phyloP scores from a whole-genome alignment of 2,113 vertebrate species.

The Symphodus melops region DNA sequence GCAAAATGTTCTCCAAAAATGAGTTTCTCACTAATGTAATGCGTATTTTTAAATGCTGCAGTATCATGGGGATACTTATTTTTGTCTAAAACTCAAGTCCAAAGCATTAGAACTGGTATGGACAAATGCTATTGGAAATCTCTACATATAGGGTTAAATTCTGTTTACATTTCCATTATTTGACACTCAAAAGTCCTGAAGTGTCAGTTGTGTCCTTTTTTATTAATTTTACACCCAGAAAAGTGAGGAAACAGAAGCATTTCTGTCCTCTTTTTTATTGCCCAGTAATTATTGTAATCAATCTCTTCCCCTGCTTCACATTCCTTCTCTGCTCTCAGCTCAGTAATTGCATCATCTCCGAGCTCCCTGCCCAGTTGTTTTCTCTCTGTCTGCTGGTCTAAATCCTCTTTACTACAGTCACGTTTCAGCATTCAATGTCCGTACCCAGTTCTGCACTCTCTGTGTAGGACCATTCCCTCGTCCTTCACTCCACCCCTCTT shows the following conservation, averaged over 20 bases:
- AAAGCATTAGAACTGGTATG: no score
- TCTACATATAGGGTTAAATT: neutral
- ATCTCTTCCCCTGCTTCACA: conserved; percentile 24
- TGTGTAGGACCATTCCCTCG: conserved; percentile 62
- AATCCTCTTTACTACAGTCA: conserved; percentile 70
- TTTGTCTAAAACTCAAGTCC: no score
- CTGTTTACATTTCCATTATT: neutral
- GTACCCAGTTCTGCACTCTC: conserved; percentile 43
- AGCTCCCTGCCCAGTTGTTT: conserved; percentile 48
- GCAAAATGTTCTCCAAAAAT: no score
- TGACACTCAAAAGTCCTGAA: neutral
- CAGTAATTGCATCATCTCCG: conserved; percentile 51
- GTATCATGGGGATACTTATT: no score
- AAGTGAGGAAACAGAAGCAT: conserved; percentile 30
- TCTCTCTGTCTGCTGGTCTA: conserved; percentile 36
- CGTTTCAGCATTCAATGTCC: conserved; percentile 55
- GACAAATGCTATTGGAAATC: no score
- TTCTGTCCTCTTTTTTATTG: conserved; percentile 31
- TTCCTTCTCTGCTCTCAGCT: conserved; percentile 36
- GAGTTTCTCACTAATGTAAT: no score
- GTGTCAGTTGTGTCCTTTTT: neutral
- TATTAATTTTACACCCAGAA: neutral
- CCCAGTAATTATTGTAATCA: conserved; percentile 42
- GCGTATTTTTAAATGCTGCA: no score
- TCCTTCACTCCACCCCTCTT: conserved; percentile 43